Percentiles rank a stretch among this genome's conserved stretches.
These are phyloP conservation scores for Sturnira hondurensis DNA, from an alignment of 2,113 vertebrate genomes.

Conservation along the genomic window DNA sequence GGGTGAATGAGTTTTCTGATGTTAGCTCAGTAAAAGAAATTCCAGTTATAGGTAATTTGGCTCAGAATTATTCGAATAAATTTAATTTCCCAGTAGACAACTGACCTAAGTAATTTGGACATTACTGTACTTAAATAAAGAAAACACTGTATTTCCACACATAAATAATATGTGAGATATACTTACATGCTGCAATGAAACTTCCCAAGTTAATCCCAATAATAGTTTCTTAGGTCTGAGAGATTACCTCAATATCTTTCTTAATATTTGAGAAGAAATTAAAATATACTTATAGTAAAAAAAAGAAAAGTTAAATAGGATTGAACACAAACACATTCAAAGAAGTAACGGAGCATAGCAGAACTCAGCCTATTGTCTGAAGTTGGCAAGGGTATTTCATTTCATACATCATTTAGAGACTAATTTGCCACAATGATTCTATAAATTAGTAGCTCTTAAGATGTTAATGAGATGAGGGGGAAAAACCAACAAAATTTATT, in stretches of 20 bases:
- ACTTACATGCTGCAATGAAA: background rate
- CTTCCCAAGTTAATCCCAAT: background rate
- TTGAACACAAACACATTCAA: background rate
- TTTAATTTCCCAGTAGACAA: background rate
- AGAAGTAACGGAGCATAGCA: slow-evolving; percentile 37
- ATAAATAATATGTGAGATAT: background rate
- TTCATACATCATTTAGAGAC: slow-evolving; percentile 71
- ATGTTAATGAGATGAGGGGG: slow-evolving; percentile 44
- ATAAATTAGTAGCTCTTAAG: slow-evolving; percentile 61
- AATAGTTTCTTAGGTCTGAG: background rate
- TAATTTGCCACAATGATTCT: slow-evolving; percentile 59
- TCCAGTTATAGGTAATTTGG: background rate
- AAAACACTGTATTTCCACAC: background rate
- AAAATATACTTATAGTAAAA: background rate
- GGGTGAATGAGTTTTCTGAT: background rate
- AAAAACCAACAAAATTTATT: slow-evolving; percentile 2
- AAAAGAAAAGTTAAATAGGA: slow-evolving; percentile 3
- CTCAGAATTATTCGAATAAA: background rate
- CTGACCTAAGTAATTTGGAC: background rate
- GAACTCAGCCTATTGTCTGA: slow-evolving; percentile 38
- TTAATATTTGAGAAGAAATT: background rate
- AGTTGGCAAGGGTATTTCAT: slow-evolving; percentile 57
- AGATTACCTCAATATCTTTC: background rate
- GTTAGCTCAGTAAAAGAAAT: background rate
- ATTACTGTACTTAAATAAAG: background rate